A percentile compares a stretch with the other conserved stretches of the same genome.
These are phyloP conservation scores for Athene noctua DNA, from an alignment of 2,113 vertebrate genomes.

Conservation along the genomic window DNA sequence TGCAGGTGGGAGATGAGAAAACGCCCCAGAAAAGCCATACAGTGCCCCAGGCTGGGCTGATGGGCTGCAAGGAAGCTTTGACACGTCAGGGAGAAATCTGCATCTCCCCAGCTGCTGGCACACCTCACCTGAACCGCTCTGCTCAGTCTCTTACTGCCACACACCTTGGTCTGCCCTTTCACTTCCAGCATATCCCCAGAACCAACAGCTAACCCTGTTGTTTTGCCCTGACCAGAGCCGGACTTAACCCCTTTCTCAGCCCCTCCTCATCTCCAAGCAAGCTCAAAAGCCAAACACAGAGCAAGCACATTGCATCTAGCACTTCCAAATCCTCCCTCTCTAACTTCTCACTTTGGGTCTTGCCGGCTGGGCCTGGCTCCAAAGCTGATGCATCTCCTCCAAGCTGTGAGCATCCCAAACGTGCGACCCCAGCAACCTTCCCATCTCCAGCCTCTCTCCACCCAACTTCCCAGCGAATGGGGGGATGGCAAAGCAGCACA, in stretches of 20 bases:
- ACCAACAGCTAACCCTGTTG: background rate
- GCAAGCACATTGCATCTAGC: fast-evolving
- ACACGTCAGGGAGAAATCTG: background rate
- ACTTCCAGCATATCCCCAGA: background rate
- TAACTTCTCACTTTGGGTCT: fast-evolving
- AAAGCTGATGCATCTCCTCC: background rate
- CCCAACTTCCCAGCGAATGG: background rate
- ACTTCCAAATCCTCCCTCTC: background rate
- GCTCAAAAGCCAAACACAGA: background rate
- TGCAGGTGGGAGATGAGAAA: background rate
- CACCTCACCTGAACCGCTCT: background rate
- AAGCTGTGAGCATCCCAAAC: background rate
- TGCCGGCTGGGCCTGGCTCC: background rate
- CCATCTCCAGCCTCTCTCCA: background rate
- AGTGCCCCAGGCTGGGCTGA: background rate
- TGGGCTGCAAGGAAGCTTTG: background rate
- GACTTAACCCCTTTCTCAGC: background rate
- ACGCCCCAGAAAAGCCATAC: background rate
- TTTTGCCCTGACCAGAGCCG: background rate
- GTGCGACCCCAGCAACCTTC: background rate
- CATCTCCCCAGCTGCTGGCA: background rate
- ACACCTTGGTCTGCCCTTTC: fast-evolving
- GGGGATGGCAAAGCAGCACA: fast-evolving
- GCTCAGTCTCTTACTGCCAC: background rate
- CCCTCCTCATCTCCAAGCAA: background rate